phyloP scores from a whole-genome alignment of 2,113 vertebrate genomes.

The Gallinago media region DNA sequence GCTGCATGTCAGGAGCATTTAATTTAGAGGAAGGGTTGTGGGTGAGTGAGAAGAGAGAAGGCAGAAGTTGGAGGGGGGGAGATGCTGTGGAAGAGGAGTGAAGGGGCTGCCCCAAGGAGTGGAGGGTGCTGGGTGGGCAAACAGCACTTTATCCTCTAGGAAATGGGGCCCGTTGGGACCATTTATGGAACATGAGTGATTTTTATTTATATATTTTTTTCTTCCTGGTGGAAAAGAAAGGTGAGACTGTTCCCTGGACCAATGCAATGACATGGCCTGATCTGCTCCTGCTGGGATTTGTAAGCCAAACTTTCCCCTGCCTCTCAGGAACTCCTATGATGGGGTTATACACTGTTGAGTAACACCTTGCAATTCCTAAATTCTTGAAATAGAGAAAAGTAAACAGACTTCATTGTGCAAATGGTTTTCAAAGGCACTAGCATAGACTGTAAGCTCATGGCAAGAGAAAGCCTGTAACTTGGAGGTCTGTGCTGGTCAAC shows the following conservation, averaged over 20 bases:
- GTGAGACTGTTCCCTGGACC: neutral
- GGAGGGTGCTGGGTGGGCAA: neutral
- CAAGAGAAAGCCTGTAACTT: neutral
- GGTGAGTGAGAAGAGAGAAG: neutral
- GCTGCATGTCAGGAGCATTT: neutral
- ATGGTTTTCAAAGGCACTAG: neutral
- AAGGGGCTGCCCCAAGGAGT: neutral
- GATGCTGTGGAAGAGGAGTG: neutral
- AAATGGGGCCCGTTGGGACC: accelerated
- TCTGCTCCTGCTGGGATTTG: neutral
- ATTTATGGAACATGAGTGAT: neutral
- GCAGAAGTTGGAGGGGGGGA: neutral
- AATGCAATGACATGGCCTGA: accelerated
- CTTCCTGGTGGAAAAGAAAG: neutral
- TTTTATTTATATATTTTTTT: neutral
- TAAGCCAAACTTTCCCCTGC: neutral
- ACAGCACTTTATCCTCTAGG: neutral
- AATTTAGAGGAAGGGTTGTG: neutral
- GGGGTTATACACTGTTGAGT: accelerated
- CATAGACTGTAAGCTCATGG: neutral
- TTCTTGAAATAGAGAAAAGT: neutral
- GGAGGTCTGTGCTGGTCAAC: neutral
- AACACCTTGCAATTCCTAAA: neutral
- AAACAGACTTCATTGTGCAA: neutral
- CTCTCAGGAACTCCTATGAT: neutral